Evolutionary conservation across 2,888 invertebrate genomes (phyloP), one percentile per base, ranked within the genome.

Genomic region (Macaria liturata): DNA sequence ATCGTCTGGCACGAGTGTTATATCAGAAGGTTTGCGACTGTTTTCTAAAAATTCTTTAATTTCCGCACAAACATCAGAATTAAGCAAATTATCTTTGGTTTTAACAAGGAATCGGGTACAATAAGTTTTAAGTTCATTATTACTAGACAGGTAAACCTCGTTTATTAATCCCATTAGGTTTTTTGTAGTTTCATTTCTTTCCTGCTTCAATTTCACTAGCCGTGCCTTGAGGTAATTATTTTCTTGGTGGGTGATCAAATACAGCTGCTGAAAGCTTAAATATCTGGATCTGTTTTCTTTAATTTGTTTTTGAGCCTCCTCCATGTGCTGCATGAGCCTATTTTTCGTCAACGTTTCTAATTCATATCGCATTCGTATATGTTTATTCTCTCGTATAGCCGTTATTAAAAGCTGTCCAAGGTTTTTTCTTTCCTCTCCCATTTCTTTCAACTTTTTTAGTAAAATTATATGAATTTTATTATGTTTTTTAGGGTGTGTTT

Each of bases 311-410:
- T 86, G 78, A 0, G 80, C 77, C 9, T 80, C 76, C 66, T 86
- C 83, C 31, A 86, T 76, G 43, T 84, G 71, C 46, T 69, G 71
- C 8, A 71, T 61, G 2, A 88, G 76, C 68, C 85, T 76, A 52
- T 76, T 82, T 72, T 84, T 89, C 0, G 86, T 80, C 71, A 82
- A 69, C 2, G 60, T 76, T 59, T 88, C 84, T 43, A 85, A 68
- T 48, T 87, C 80, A 65, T 78, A 84, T 57, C 78, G 79, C 70
- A 76, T 74, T 71, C 78, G 76, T 32, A 87, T 77, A 59, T 78
- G 81, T 75, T 84, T 87, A 61, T 88, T 89, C 69, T 89, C 88
- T 9, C 78, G 75, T 52, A 86, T 74, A 39, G 83, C 83, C n/a
- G 81, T 69, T 42, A 83, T 68, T 34, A 89, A 65, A 9, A 88